Conservation (phyloP, 2,113 vertebrate species). For the Ptyas mucosa region DNA sequence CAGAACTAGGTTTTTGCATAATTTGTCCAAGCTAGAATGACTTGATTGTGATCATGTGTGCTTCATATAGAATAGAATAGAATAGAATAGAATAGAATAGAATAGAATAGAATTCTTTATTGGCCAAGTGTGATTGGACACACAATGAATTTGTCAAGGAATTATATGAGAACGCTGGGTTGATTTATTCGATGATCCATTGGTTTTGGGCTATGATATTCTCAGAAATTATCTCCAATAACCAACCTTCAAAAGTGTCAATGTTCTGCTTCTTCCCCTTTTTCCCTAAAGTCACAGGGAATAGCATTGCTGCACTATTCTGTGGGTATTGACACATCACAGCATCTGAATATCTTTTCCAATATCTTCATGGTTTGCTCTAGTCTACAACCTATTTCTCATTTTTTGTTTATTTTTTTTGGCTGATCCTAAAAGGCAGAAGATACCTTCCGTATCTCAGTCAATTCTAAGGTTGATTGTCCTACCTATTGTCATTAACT, state of each 20-base stretch:
- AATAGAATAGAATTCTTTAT: too few species aligned
- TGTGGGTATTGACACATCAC: neutral
- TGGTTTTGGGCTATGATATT: neutral
- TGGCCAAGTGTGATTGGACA: too few species aligned
- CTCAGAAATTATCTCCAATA: neutral
- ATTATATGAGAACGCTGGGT: neutral
- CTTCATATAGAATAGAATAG: neutral
- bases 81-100: too few species aligned
- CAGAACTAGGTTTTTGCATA: neutral
- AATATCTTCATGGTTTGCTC: neutral
- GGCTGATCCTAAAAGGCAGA: neutral
- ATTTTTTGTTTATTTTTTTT: too few species aligned
- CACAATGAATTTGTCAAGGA: too few species aligned
- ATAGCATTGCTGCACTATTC: neutral
- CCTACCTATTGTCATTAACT: neutral
- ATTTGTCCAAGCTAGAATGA: neutral
- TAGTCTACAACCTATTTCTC: neutral
- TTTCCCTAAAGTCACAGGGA: neutral
- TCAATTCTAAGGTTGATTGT: neutral
- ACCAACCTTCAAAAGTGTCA: neutral
- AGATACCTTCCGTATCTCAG: neutral
- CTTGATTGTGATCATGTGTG: neutral
- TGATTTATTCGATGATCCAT: neutral
- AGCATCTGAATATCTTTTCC: neutral
- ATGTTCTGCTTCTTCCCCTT: neutral